Conservation (phyloP, 2,113 vertebrate species). For the Todiramphus chloris region DNA sequence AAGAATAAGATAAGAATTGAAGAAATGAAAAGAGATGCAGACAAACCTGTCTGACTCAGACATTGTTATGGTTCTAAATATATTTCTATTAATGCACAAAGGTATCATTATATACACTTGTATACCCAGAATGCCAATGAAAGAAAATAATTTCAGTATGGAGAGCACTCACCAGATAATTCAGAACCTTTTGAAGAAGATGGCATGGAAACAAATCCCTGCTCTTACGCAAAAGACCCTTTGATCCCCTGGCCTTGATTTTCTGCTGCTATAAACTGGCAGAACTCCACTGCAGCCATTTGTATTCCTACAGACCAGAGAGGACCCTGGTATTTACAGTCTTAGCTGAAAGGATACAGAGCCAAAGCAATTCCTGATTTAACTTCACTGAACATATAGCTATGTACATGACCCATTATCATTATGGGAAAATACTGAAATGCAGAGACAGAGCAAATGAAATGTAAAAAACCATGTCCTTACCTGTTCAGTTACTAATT, state of each 20-base stretch:
- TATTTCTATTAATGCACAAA: neutral
- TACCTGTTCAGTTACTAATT: constrained; percentile 23
- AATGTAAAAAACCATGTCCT: neutral
- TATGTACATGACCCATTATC: neutral
- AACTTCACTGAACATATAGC: neutral
- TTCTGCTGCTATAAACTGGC: constrained; percentile 13
- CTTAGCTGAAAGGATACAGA: neutral
- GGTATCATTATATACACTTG: neutral
- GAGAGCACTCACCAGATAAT: neutral
- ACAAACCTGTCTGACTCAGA: neutral
- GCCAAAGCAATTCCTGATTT: constrained; percentile 26
- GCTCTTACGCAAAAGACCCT: neutral
- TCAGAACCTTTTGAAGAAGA: constrained; percentile 3
- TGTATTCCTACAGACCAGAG: constrained; percentile 18
- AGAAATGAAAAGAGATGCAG: neutral
- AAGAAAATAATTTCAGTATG: neutral
- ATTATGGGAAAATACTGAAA: constrained; percentile 5
- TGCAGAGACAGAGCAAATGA: neutral
- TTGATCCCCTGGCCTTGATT: constrained; percentile 46
- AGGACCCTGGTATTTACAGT: constrained; percentile 17
- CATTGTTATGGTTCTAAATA: neutral
- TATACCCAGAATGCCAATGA: neutral
- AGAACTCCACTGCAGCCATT: neutral
- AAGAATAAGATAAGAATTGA: neutral
- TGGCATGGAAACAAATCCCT: neutral